Evolutionary conservation across 2,797 vertebrate species (phyloP), one percentile per base, ranked within the genome.

Genomic region (Leontopithecus rosalia): DNA sequence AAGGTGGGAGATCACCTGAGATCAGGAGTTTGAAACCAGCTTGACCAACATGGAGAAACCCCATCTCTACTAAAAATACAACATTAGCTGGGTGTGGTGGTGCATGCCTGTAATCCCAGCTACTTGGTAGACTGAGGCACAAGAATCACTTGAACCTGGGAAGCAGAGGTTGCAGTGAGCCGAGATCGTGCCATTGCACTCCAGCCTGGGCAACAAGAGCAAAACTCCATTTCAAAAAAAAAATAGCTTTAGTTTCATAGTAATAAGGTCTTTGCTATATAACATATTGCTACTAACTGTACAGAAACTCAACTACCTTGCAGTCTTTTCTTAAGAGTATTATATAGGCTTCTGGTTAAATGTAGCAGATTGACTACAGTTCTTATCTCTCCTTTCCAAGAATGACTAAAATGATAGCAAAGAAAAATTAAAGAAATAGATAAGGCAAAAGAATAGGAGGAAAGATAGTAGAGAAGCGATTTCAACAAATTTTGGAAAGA

Each of bases 361-460:
- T 9, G 12, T 1, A 81, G 57, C 33, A 64, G 50, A 30, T 1
- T 67, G n/a, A 75, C 76, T 9, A 46, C 0, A 70, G 39, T 10
- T 36, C 30, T 92, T 41, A 86, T 8, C 46, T 95, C 70, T 93
- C 30, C 77, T 91, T 92, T 82, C 86, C 41, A 94, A 88, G 33
- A 94, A 17, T 8, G 33, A 84, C 14, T 55, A 79, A 72, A 87
- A 57, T 3, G 67, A 87, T 52, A 26, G 28, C 39, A 55, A 39
- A 64, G 5, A 72, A 83, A 36, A 9, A 84, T 5, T 19, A 58
- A 28, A 75, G 61, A 87, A 55, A 75, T 1, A 67, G n/a, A 58
- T 13, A 17, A 76, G 67, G 26, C 14, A 58, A 77, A 36, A 73
- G 52, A 92, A 84, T 12, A 67, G 72, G 28, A 81, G 7, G 2